phyloP scores from a whole-genome alignment of 2,888 invertebrate genomes.

The Phyllotreta cruciferae region DNA sequence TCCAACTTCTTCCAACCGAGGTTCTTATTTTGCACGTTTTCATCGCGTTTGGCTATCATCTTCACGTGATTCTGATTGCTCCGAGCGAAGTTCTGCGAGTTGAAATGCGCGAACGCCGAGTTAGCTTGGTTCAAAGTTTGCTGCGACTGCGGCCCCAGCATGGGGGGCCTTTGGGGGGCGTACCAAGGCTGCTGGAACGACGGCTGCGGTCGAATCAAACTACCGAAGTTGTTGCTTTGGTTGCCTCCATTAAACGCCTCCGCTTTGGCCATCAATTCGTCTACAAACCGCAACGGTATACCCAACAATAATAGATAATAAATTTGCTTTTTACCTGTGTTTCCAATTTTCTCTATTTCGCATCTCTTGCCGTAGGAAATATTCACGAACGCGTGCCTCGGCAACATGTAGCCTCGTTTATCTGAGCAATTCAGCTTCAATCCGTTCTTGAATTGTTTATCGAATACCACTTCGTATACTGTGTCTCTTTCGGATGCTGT shows the following conservation, averaged over 20 bases:
- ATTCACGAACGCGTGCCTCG: constrained; percentile 66
- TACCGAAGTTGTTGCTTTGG: constrained; percentile 13
- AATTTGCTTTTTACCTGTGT: constrained; percentile 46
- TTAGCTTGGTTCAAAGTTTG: constrained; percentile 29
- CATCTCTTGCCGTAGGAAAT: constrained; percentile 64
- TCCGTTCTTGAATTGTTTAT: constrained; percentile 76
- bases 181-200: constrained; percentile 20
- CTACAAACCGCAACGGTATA: constrained; percentile 14
- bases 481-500: constrained; percentile 58
- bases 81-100: constrained; percentile 1
- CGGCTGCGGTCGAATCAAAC: constrained; percentile 24
- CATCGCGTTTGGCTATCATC: not conserved
- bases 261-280: constrained; percentile 28
- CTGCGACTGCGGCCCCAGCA: constrained; percentile 9
- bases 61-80: not conserved
- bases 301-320: too few relatives aligned
- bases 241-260: constrained; percentile 13
- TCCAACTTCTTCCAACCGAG: not conserved
- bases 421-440: constrained; percentile 63
- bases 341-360: constrained; percentile 55
- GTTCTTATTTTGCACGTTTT: not conserved
- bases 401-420: constrained; percentile 64
- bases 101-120: constrained; percentile 38
- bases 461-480: constrained; percentile 83
- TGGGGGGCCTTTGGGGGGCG: constrained; percentile 11